Evolutionary conservation across 2,888 invertebrate species (phyloP), one percentile per base, ranked within the genome.

Genomic region (Epinotia bilunana): DNA sequence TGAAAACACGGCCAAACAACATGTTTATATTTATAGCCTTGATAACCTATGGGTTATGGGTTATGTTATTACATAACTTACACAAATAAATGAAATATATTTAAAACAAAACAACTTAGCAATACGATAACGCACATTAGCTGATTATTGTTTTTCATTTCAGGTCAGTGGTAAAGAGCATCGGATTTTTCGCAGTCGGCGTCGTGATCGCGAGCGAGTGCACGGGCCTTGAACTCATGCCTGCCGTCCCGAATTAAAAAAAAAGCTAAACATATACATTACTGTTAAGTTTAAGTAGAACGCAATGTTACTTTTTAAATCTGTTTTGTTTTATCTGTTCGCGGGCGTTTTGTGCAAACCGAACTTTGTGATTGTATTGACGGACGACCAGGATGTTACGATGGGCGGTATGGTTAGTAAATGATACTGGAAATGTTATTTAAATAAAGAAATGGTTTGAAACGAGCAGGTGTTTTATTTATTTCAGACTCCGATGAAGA

Each of bases 371-470:
- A 84, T 98, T 57, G 94, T 98, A 80, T 83, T 98, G 70, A 97
- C 97, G 0, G 98, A 98, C 87, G 98, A 98, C 91, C 98, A 98
- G 88, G 98, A 98, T 93, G 91, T 95, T 3, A 90, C 95, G n/a
- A 90, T 98, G 67, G 96, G 96, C 86, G 97, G 97, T 69, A 95
- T 97, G 95, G 97, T 97, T 94, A 94, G 95, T 94, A 85, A 74
- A 79, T 78, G 63, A 76, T 73, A 78, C 78, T 80, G 79, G 79
- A 82, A 39, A 78, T 77, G 77, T 75, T 65, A 20, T 23, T 65
- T 53, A 72, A 79, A 81, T 78, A 79, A 91, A 90, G 90, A 90
- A 90, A 89, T 90, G 85, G 78, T 79, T 84, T 87, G 83, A 82
- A 83, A 81, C 77, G 58, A 79, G 76, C 58, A 81, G 81, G 83